These are phyloP conservation scores for Pseudorectes ferrugineus DNA, from an alignment of 2,113 vertebrate genomes.

Conservation along the genomic window DNA sequence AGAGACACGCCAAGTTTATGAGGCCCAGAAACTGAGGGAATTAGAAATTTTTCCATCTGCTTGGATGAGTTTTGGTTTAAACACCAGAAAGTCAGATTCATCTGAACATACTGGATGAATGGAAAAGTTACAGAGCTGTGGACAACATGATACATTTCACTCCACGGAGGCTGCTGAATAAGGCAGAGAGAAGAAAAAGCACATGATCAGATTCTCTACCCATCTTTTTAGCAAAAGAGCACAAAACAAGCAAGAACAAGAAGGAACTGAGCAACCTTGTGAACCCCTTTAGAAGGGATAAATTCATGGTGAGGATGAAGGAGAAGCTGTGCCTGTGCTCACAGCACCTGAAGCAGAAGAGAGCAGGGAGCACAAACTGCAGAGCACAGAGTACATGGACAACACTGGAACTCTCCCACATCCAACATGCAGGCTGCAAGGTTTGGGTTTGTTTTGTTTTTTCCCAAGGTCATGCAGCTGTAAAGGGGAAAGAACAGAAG, in stretches of 20 bases:
- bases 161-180: neutral
- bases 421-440: neutral
- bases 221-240: neutral
- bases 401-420: neutral
- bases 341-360: neutral
- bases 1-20: neutral
- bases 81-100: neutral
- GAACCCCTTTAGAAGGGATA: neutral
- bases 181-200: neutral
- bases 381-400: fast-evolving
- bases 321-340: neutral
- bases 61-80: neutral
- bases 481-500: neutral
- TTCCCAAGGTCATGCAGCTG: neutral
- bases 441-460: neutral
- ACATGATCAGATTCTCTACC: neutral
- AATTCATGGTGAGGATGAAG: neutral
- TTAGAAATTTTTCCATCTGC: slow-evolving; percentile 16
- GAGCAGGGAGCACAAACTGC: neutral
- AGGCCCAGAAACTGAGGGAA: neutral
- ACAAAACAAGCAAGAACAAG: neutral
- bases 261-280: neutral
- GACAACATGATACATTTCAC: neutral
- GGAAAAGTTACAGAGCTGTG: neutral
- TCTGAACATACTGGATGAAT: neutral